phyloP scores from a whole-genome alignment of 2,113 vertebrate genomes.

The Periophthalmus modestus region DNA sequence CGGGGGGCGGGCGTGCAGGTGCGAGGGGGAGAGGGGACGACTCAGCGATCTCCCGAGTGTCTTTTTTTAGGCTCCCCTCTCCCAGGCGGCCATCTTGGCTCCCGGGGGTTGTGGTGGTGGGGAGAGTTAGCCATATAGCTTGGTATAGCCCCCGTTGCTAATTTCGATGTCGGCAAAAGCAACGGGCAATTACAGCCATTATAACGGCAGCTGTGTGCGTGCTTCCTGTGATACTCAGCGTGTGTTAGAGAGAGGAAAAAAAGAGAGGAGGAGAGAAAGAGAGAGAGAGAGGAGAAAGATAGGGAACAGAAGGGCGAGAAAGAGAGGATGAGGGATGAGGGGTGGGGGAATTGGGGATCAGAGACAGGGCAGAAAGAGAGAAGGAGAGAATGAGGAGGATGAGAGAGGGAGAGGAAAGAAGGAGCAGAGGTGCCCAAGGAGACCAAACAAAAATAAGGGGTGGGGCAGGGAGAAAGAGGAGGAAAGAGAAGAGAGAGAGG shows the following conservation, averaged over 20 bases:
- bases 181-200: constrained; percentile 96
- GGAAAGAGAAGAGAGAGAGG: too few relatives aligned
- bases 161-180: constrained; percentile 90
- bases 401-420: not conserved
- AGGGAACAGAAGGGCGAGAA: constrained; percentile 40
- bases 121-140: too few relatives aligned
- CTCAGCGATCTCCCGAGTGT: constrained; percentile 83
- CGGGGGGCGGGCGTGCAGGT: constrained; percentile 92
- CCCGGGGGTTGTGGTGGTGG: too few relatives aligned
- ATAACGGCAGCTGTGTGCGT: constrained; percentile 90
- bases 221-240: constrained; percentile 68
- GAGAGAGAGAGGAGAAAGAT: constrained; percentile 45
- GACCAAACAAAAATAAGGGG: not conserved
- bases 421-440: not conserved
- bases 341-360: not conserved
- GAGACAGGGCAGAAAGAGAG: not conserved
- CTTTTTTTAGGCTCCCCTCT: constrained; percentile 66
- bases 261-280: constrained; percentile 32
- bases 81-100: constrained; percentile 69
- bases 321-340: not conserved
- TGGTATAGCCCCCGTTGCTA: constrained; percentile 90
- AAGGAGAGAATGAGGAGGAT: not conserved
- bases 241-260: constrained; percentile 46
- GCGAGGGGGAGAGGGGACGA: constrained; percentile 88
- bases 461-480: too few relatives aligned